These are phyloP conservation scores for Thereuonema tuberculata DNA, from an alignment of 1,140 invertebrate genomes.

Conservation along the genomic window DNA sequence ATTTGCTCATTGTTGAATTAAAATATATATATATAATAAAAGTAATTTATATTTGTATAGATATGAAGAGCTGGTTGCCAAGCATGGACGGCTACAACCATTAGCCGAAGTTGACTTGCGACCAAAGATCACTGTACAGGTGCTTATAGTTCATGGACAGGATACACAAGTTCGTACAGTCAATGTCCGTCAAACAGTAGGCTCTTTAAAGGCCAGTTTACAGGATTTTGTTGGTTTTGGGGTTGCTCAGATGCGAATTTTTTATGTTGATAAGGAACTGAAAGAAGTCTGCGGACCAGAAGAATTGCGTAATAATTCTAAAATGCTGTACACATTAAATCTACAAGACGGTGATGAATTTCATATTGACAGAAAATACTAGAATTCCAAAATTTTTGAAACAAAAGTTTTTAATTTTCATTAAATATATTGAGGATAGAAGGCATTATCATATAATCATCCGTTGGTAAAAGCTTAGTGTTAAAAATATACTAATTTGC, in stretches of 20 bases:
- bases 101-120: constrained; percentile 69
- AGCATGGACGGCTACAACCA: constrained; percentile 74
- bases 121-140: constrained; percentile 70
- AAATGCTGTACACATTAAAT: constrained; percentile 80
- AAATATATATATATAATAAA: no score
- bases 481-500: no score
- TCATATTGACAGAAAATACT: constrained; percentile 48
- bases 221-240: constrained; percentile 64
- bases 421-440: no score
- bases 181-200: constrained; percentile 33
- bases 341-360: constrained; percentile 80
- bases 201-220: constrained; percentile 29
- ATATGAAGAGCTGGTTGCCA: constrained; percentile 59
- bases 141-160: constrained; percentile 62
- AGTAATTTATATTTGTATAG: constrained; percentile 40
- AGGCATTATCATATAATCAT: no score
- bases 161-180: constrained; percentile 43
- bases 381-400: not conserved
- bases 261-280: constrained; percentile 61
- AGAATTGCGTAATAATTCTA: constrained; percentile 72
- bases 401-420: no score
- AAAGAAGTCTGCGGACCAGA: constrained; percentile 49
- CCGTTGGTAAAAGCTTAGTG: no score
- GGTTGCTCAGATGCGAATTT: constrained; percentile 61
- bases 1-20: no score